phyloP scores from a whole-genome alignment of 2,113 vertebrate genomes.

The Micronisus gabar region DNA sequence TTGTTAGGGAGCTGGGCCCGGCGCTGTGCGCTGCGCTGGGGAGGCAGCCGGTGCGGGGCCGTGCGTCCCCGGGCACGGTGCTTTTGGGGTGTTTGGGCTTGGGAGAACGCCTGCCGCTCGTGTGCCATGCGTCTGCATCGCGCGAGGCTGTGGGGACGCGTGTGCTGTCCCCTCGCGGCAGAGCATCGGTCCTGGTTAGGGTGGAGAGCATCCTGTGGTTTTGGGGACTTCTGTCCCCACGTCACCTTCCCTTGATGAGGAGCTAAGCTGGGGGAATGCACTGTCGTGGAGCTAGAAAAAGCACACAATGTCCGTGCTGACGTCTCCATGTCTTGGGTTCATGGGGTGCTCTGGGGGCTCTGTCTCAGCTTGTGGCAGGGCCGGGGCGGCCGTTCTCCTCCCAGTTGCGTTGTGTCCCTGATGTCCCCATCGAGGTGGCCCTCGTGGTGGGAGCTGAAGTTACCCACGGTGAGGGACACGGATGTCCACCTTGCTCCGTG shows the following conservation, averaged over 20 bases:
- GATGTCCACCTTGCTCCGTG: not conserved
- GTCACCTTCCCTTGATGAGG: not conserved
- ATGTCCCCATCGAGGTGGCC: not conserved
- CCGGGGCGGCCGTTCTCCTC: rapidly evolving
- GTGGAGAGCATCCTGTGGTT: not conserved
- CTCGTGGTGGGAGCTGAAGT: not conserved
- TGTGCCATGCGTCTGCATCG: not conserved
- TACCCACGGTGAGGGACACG: not conserved
- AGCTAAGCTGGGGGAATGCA: not conserved
- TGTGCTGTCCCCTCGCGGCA: rapidly evolving
- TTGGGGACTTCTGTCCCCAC: rapidly evolving
- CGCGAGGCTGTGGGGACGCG: rapidly evolving
- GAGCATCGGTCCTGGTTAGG: not conserved
- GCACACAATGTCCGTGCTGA: rapidly evolving
- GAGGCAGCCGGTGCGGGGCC: not conserved
- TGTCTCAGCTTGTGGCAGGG: not conserved
- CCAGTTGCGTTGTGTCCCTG: rapidly evolving
- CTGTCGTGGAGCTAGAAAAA: not conserved
- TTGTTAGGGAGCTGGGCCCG: not conserved
- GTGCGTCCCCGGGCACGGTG: rapidly evolving
- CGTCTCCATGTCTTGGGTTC: not conserved
- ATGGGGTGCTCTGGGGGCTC: not conserved
- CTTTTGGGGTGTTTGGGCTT: not conserved
- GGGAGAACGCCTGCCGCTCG: not conserved
- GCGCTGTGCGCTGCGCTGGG: rapidly evolving